Evolutionary conservation across 2,113 vertebrate genomes (phyloP).

Genomic region (Phyllostomus hastatus): DNA sequence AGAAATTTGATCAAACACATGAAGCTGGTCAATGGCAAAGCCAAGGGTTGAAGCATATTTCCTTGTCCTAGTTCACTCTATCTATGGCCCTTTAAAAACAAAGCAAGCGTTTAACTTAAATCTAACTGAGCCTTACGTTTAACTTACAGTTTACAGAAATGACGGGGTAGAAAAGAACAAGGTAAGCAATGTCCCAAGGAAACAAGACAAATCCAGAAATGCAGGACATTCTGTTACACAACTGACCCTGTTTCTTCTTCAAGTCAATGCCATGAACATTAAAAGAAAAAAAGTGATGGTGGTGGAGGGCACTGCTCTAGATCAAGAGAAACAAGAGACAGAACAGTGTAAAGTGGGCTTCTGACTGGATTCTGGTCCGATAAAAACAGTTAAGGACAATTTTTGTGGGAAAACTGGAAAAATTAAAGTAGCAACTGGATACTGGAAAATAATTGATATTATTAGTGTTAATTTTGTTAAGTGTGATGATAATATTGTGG

Average conservation of each 20-base stretch:
- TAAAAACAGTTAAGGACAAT: constrained; percentile 8
- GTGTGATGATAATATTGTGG: background rate
- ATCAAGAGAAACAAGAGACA: background rate
- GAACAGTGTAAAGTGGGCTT: background rate
- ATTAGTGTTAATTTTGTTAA: background rate
- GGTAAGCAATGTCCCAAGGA: background rate
- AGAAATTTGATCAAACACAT: background rate
- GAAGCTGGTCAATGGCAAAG: background rate
- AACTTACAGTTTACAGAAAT: constrained; percentile 29
- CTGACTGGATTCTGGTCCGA: background rate
- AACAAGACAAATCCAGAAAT: constrained; percentile 26
- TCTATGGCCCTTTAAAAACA: background rate
- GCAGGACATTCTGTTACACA: background rate
- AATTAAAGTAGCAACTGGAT: background rate
- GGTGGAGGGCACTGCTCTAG: background rate
- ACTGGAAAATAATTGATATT: background rate
- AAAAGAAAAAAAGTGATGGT: background rate
- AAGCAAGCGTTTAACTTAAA: background rate
- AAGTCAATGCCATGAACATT: background rate
- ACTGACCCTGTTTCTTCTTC: background rate
- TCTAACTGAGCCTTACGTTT: background rate
- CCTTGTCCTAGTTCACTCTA: background rate
- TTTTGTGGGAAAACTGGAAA: background rate
- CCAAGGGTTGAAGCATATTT: background rate
- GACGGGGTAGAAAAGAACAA: background rate